Conservation (phyloP, 1,140 invertebrate genomes). For the Marisa cornuarietis region DNA sequence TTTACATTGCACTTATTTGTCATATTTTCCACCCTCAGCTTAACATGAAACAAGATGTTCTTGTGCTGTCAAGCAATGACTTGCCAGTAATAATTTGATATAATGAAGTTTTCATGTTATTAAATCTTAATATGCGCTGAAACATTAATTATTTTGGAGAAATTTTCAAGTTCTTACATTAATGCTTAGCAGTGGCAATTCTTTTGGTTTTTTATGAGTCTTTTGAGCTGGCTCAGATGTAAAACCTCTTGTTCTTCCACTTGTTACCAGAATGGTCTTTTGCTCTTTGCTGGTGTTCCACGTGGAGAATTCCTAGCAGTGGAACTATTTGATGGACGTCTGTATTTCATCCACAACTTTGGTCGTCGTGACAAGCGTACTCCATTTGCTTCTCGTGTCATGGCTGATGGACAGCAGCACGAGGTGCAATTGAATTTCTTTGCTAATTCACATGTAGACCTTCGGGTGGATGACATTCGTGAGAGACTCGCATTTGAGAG, state of each 20-base stretch:
- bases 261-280: slow-evolving; percentile 16
- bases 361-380: slow-evolving; percentile 33
- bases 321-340: slow-evolving; percentile 53
- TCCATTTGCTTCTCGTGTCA: slow-evolving; percentile 28
- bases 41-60: no score
- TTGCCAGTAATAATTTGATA: no score
- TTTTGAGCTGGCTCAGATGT: no score
- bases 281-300: slow-evolving; percentile 9
- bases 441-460: slow-evolving; percentile 13
- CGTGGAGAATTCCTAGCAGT: slow-evolving; percentile 60
- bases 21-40: no score
- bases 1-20: no score
- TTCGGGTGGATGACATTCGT: slow-evolving; percentile 28
- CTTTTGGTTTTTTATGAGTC: no score
- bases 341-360: slow-evolving; percentile 53
- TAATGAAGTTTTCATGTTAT: no score
- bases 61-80: no score
- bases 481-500: slow-evolving; percentile 22
- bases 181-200: no score
- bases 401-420: slow-evolving; percentile 51
- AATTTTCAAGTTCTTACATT: not conserved
- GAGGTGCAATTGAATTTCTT: slow-evolving; percentile 36
- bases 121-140: not conserved
- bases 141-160: not conserved
- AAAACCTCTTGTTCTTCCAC: no score